These are phyloP conservation scores for Channa argus DNA, from an alignment of 2,113 vertebrate genomes.

Conservation along the genomic window DNA sequence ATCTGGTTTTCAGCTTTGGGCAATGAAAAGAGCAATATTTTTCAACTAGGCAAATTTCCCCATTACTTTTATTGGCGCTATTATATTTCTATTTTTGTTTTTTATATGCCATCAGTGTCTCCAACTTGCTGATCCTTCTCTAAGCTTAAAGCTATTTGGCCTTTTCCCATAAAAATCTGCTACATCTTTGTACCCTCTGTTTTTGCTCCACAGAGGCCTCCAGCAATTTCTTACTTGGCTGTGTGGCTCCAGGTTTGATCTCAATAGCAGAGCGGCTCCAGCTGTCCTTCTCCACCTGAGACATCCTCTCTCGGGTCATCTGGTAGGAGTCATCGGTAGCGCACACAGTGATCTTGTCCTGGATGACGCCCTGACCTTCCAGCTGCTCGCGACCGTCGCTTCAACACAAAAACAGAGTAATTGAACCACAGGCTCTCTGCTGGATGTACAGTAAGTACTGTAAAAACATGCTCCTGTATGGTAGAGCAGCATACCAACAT, in stretches of 20 bases:
- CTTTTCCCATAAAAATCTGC: conserved; percentile 5
- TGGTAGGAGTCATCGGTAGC: conserved; percentile 87
- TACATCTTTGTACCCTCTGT: not conserved
- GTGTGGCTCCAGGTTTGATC: conserved; percentile 80
- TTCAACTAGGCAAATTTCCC: conserved; percentile 25
- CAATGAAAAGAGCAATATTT: conserved; percentile 17
- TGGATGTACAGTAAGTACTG: conserved; percentile 11
- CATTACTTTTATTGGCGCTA: conserved; percentile 35
- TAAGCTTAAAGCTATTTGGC: conserved; percentile 23
- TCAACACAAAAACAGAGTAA: conserved; percentile 12
- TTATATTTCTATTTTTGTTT: conserved; percentile 41
- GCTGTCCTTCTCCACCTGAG: conserved; percentile 85
- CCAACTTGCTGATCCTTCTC: conserved; percentile 16
- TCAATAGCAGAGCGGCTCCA: conserved; percentile 82
- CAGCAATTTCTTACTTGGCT: conserved; percentile 72
- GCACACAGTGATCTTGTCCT: conserved; percentile 89
- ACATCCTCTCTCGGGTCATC: conserved; percentile 81
- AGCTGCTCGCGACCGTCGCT: conserved; percentile 81
- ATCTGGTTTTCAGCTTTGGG: conserved; percentile 42
- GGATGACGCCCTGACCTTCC: conserved; percentile 87
- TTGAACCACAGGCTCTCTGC: conserved; percentile 12
- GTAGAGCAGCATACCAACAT: conserved; percentile 16
- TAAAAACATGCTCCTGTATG: conserved; percentile 11
- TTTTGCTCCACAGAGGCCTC: conserved; percentile 9
- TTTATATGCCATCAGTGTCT: conserved; percentile 23